Percentiles rank a stretch among this genome's conserved stretches.
Conservation (phyloP, 2,797 vertebrate genomes). For the Gadopsis marmoratus region DNA sequence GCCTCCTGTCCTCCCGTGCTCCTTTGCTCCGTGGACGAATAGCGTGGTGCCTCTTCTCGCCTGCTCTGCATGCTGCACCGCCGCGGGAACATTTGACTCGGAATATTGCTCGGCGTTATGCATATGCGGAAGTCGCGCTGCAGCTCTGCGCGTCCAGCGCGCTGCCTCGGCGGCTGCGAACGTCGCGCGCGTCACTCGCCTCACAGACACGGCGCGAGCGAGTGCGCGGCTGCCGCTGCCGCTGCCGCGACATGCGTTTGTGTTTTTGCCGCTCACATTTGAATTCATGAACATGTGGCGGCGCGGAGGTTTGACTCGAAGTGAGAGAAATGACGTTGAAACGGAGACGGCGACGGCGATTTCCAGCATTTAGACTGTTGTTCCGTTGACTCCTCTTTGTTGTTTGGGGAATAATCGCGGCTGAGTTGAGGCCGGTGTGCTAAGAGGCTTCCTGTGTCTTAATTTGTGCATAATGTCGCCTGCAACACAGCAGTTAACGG, state of each 20-base stretch:
- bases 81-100: slow-evolving; percentile 86
- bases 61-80: slow-evolving; percentile 83
- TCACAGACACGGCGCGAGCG: slow-evolving; percentile 4
- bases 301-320: neutral
- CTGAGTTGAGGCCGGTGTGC: slow-evolving; percentile 25
- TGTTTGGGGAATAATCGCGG: slow-evolving; percentile 46
- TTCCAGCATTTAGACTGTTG: slow-evolving; percentile 9
- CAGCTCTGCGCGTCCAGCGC: slow-evolving; percentile 13
- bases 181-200: neutral
- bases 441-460: slow-evolving; percentile 50
- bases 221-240: slow-evolving; percentile 25
- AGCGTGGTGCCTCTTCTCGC: slow-evolving; percentile 66
- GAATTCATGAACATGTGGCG: slow-evolving; percentile 36
- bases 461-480: slow-evolving; percentile 54
- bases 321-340: neutral
- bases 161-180: neutral
- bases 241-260: neutral
- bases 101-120: slow-evolving; percentile 63
- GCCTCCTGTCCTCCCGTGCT: slow-evolving; percentile 68
- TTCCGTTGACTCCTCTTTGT: slow-evolving; percentile 49
- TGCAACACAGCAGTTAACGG: slow-evolving; percentile 47
- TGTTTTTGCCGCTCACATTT: slow-evolving; percentile 25
- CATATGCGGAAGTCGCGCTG: slow-evolving; percentile 48
- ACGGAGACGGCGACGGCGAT: neutral
- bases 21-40: slow-evolving; percentile 79